These are phyloP conservation scores for Lonchura striata DNA, from an alignment of 2,113 vertebrate species.

Conservation along the genomic window DNA sequence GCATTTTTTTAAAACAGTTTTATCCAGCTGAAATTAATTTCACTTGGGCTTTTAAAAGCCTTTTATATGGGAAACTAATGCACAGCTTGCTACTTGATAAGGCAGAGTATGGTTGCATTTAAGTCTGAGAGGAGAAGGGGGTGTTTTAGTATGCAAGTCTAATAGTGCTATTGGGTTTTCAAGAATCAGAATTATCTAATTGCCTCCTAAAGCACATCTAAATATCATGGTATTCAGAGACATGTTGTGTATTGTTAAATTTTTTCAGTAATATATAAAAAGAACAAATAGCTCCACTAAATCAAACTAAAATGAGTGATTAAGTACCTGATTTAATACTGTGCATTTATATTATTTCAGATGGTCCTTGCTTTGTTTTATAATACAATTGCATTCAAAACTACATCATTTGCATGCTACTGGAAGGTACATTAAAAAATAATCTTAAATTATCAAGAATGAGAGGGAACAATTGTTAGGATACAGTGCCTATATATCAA, in stretches of 20 bases:
- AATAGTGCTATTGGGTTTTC: conserved; percentile 56
- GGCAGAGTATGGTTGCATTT: conserved; percentile 5
- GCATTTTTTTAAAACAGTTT: neutral
- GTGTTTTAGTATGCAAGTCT: conserved; percentile 57
- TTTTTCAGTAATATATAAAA: conserved; percentile 64
- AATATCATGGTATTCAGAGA: conserved; percentile 32
- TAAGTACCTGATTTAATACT: conserved; percentile 49
- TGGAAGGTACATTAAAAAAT: conserved; percentile 55
- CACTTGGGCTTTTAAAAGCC: conserved; percentile 30
- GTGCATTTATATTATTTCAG: conserved; percentile 44
- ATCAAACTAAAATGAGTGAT: conserved; percentile 72
- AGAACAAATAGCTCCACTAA: conserved; percentile 71
- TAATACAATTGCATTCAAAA: neutral
- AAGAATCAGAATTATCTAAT: conserved; percentile 62
- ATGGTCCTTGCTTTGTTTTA: conserved; percentile 9
- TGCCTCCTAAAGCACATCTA: conserved; percentile 58
- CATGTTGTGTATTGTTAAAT: conserved; percentile 57
- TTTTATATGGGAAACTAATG: conserved; percentile 31
- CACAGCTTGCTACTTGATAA: conserved; percentile 19
- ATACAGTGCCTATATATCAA: conserved; percentile 53
- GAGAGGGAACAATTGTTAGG: conserved; percentile 4
- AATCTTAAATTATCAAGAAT: conserved; percentile 57
- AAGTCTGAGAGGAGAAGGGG: neutral
- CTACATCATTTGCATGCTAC: conserved; percentile 44
- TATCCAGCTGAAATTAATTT: neutral